Conservation (phyloP, 2,113 vertebrate genomes). For the Cynopterus brachyotis region DNA sequence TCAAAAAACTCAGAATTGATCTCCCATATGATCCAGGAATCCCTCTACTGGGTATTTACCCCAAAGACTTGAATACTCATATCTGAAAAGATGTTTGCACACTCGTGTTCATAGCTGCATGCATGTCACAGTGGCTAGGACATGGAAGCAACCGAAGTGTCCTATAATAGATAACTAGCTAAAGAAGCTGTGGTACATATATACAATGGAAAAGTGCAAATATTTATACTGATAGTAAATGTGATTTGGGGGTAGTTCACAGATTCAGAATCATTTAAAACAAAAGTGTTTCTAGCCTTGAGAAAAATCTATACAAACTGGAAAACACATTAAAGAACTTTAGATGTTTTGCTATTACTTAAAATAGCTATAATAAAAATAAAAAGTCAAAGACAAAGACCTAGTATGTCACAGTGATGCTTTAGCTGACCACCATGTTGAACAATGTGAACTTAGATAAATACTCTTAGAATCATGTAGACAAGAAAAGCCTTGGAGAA, state of each 20-base stretch:
- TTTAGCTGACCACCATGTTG: not conserved
- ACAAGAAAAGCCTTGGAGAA: not conserved
- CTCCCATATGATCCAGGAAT: too few relatives aligned
- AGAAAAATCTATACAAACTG: not conserved
- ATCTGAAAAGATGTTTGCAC: too few relatives aligned
- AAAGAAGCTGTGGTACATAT: too few relatives aligned
- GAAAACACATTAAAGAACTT: not conserved
- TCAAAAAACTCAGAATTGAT: too few relatives aligned
- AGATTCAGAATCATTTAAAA: not conserved
- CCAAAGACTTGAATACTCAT: too few relatives aligned
- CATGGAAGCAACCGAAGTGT: too few relatives aligned
- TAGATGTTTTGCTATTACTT: not conserved
- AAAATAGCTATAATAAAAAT: conserved; percentile 4
- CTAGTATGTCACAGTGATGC: not conserved
- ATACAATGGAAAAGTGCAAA: not conserved
- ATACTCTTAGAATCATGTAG: not conserved
- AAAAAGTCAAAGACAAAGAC: not conserved
- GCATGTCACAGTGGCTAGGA: too few relatives aligned
- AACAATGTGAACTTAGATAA: not conserved
- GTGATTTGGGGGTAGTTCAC: not conserved
- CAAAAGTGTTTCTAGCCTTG: not conserved
- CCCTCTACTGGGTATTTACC: too few relatives aligned
- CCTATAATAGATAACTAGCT: too few relatives aligned
- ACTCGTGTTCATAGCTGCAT: too few relatives aligned
- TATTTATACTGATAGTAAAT: not conserved